Conservation (phyloP, 2,888 invertebrate species). For the Aleiodes testaceus region DNA sequence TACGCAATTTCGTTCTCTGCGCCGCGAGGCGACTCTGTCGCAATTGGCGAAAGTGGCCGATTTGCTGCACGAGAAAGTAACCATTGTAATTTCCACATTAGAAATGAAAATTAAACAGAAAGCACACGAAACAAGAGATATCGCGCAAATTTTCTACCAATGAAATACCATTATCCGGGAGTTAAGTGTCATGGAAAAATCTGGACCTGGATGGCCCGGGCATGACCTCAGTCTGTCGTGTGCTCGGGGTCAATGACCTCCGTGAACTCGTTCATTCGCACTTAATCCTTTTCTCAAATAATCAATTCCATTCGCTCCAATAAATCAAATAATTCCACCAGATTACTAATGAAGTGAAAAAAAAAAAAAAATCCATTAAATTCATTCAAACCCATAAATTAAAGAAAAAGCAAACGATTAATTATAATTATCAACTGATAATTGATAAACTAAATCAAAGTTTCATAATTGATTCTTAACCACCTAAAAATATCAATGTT, state of each 20-base stretch:
- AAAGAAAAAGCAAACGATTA: not conserved
- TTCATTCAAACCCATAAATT: not conserved
- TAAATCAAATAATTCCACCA: not conserved
- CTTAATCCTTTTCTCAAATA: not conserved
- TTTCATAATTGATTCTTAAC: not conserved
- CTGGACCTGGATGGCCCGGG: slow-evolving; percentile 38
- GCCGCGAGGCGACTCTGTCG: slow-evolving; percentile 60
- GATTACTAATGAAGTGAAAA: not conserved
- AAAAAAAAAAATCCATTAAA: not conserved
- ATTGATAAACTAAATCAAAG: not conserved
- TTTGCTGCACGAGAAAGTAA: slow-evolving; percentile 67
- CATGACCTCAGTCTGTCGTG: slow-evolving; percentile 38
- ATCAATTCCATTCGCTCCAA: not conserved
- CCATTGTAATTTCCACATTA: slow-evolving; percentile 49
- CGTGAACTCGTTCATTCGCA: slow-evolving; percentile 24
- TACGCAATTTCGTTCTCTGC: slow-evolving; percentile 65
- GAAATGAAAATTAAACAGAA: slow-evolving; percentile 8
- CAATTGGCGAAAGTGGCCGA: slow-evolving; percentile 70
- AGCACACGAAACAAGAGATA: slow-evolving; percentile 24
- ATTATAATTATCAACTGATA: not conserved
- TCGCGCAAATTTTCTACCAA: slow-evolving; percentile 43
- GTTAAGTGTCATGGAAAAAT: slow-evolving; percentile 22
- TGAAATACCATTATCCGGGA: no score
- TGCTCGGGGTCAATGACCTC: slow-evolving; percentile 50
- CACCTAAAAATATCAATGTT: slow-evolving; percentile 7